phyloP scores from a whole-genome alignment of 2,797 vertebrate genomes.

The Helarctos malayanus region DNA sequence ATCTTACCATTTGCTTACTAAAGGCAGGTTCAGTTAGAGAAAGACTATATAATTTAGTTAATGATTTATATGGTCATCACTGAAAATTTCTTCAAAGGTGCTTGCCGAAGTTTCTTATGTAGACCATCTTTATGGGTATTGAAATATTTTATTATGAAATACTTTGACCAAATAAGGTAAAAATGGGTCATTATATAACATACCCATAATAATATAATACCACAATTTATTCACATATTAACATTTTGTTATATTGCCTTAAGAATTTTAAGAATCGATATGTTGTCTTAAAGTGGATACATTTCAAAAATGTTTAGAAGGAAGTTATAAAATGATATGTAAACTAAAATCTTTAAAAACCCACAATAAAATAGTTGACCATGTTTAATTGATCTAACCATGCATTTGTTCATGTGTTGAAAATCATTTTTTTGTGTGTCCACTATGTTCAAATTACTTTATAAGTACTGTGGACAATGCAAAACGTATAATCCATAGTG shows the following conservation, averaged over 20 bases:
- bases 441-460: background rate
- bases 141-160: conserved; percentile 35
- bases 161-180: background rate
- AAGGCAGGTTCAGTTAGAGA: background rate
- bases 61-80: background rate
- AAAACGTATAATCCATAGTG: background rate
- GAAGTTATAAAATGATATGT: background rate
- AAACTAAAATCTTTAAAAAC: background rate
- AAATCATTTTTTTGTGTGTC: background rate
- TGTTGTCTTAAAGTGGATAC: background rate
- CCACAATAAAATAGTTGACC: background rate
- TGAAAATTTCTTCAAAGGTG: background rate
- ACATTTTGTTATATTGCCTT: background rate
- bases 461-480: background rate
- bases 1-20: background rate
- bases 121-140: background rate
- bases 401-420: background rate
- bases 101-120: background rate
- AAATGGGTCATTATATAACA: background rate
- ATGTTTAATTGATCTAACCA: background rate
- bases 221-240: background rate
- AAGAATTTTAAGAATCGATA: background rate
- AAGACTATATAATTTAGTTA: background rate
- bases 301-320: background rate
- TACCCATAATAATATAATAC: background rate